Base-by-base conservation (phyloP, 2,113 vertebrate genomes). In the Trematomus loennbergii region DNA sequence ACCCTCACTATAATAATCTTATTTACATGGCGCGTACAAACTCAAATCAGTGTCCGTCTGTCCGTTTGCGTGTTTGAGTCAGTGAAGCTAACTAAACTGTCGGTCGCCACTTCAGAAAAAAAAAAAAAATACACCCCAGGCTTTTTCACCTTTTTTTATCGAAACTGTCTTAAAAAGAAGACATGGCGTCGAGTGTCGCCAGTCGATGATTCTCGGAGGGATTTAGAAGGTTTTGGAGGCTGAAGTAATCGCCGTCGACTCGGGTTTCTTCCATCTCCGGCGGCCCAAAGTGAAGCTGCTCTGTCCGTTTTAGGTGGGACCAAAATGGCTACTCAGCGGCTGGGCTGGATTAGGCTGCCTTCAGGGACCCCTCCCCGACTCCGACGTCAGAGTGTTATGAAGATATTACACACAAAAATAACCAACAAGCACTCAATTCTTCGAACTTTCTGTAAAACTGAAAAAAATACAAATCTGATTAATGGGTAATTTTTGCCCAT, bases 241-340 rank as follows among this genome's bases (percentile, higher is more conserved):
- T 66, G 76, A 67, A 70, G 74, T 52, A 76, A 85, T 90, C 77
- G 81, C 83, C 78, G 73, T 83, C 65, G 87, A 88, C 59, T 93
- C 92, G 81, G 85, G 85, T 94, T 91, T 83, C 93, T 87, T 67
- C 94, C 91, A 95, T 92, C 92, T 91, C 94, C 88, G 57, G 49
- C 81, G 88, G 81, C 84, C 88, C 84, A 62, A 90, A 90, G 85
- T 83, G 91, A 89, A 86, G 89, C 89, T 80, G 79, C 9, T 92
- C 79, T 17, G 65, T 87, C 82, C 78, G 87, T 64, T 92, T 82
- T 88, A 93, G 87, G 92, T 92, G 92, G 92, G 93, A 96, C 95
- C 97, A 99, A 98, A 96, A 99, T 99, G 97, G 97, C 97, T 94
- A 92, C 95, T 93, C 88, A 82, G 79, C 79, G 87, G 88, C 90